Base-by-base conservation (phyloP, 2,888 invertebrate genomes). In the Cephus pygmeus region DNA sequence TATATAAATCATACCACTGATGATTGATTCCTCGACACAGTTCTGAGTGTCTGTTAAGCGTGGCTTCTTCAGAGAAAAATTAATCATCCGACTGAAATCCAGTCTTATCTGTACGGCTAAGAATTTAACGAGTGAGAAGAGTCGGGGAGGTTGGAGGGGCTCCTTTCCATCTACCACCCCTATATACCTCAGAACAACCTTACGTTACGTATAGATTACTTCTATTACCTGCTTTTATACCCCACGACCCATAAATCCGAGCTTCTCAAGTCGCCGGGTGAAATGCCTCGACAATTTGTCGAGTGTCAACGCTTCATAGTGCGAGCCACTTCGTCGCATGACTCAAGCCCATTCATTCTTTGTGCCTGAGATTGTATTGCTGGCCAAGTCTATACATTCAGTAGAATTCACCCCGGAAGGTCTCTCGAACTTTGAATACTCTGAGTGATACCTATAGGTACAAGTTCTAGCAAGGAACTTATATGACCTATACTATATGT, bases 281-380 rank as follows among this genome's bases (percentile, higher is more conserved):
- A 86, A 84, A 83, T 79, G 83, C 82, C 83, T 40, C 83, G 86
- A 86, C 88, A 84, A 88, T 88, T 89, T 88, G 88, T 89, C 86
- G 87, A 81, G 81, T 84, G 88, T 87, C 87, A 86, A 84, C 82
- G 80, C 76, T 78, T 79, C 81, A 69, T 77, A 79, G 34, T 73
- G 34, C 34, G 73, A 77, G 75, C 36, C 75, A 69, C 75, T 33
- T 36, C 68, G 33, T 31, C 34, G 40, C 73, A 56, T 35, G 35
- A 35, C 56, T 23, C 23, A 69, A 69, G 31, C 73, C 69, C 71
- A 36, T 36, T 76, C 69, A 68, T 15, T 69, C 34, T 68, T 34
- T 40, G 33, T 76, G 34, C n/a, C 35, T 76, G 71, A 76, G 35
- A 40, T 15, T 73, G 12, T 73, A 73, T 71, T 76, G 73, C 76